Percentiles rank a stretch among this genome's conserved stretches.
Conservation (phyloP, 2,888 invertebrate species). For the Brenthis hecate region DNA sequence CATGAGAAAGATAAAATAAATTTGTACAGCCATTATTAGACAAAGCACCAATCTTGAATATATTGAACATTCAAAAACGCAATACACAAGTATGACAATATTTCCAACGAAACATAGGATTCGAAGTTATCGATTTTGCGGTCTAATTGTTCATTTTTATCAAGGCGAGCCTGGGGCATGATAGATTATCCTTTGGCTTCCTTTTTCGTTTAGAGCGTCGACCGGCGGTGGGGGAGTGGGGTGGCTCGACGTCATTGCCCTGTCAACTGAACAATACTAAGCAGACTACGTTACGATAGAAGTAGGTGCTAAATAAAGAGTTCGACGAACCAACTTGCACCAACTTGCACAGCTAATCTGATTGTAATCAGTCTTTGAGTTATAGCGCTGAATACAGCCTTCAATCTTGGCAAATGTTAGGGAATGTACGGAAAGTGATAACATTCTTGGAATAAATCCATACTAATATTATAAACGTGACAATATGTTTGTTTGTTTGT, state of each 20-base stretch:
- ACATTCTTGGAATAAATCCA: not conserved
- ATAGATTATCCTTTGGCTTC: slow-evolving; percentile 81
- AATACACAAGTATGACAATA: slow-evolving; percentile 30
- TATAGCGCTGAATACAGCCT: slow-evolving; percentile 2
- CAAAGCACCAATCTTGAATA: not conserved
- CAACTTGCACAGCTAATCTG: slow-evolving; percentile 24
- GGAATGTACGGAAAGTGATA: not conserved
- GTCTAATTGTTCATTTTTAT: slow-evolving; percentile 80
- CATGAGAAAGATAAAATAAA: not conserved
- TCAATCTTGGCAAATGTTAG: slow-evolving; percentile 1
- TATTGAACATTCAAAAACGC: slow-evolving; percentile 15
- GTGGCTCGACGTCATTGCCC: slow-evolving; percentile 77
- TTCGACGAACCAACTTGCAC: slow-evolving; percentile 57
- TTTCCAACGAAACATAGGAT: slow-evolving; percentile 46
- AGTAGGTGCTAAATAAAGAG: slow-evolving; percentile 64
- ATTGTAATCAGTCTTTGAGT: slow-evolving; percentile 22
- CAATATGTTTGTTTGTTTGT: no score
- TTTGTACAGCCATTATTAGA: not conserved
- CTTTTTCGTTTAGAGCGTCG: slow-evolving; percentile 81
- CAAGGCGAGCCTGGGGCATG: slow-evolving; percentile 77
- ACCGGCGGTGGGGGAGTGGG: slow-evolving; percentile 72
- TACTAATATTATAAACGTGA: no score
- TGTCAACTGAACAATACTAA: slow-evolving; percentile 81
- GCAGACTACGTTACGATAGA: slow-evolving; percentile 75
- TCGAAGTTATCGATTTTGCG: slow-evolving; percentile 68